Evolutionary conservation across 2,113 vertebrate genomes (phyloP), one percentile per base, ranked within the genome.

Genomic region (Pterocles orientalis): DNA sequence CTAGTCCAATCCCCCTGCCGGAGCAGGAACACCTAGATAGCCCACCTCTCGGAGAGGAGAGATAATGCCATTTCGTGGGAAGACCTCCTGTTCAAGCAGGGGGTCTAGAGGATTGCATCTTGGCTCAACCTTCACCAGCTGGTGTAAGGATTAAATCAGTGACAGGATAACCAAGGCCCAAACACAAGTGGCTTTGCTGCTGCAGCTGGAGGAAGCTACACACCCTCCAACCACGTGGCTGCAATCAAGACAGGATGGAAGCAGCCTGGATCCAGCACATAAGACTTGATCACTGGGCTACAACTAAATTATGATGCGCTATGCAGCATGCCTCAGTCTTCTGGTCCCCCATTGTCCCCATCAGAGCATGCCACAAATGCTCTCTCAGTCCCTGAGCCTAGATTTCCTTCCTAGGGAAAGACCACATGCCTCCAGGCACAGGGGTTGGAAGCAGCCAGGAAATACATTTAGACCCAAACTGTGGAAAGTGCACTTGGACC

Each of bases 161-260:
- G 12, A 11, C 41, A 80, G 68, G 75, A 54, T 41, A 33, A 85
- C 41, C 18, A 28, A 86, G 76, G 39, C 12, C 18, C 29, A 64
- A 83, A 53, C 60, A 53, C 54, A 12, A 90, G 51, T 2, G 31
- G 20, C 18, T 92, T 34, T 58, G 58, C 47, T 83, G 50, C 54
- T 80, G 79, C 87, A 88, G 84, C 94, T 88, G 85, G n/a, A 87
- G 90, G 54, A 79, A 80, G 36, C 28, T 29, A 10, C 79, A 70
- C 41, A 69, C 16, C 18, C 58, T 89, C 53, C 79, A 85, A 19
- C 8, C 39, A 12, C 7, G 0, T 28, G 47, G 61, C 45, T 88
- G 70, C 50, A 80, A 47, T 48, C 54, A 76, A 57, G 36, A 23
- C 61, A 62, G 73, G 57, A 64, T 17, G 47, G 62, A 82, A 33